Evolutionary conservation across 2,888 invertebrate species (phyloP), one percentile per base, ranked within the genome.

Genomic region (Synergus laeviventris): DNA sequence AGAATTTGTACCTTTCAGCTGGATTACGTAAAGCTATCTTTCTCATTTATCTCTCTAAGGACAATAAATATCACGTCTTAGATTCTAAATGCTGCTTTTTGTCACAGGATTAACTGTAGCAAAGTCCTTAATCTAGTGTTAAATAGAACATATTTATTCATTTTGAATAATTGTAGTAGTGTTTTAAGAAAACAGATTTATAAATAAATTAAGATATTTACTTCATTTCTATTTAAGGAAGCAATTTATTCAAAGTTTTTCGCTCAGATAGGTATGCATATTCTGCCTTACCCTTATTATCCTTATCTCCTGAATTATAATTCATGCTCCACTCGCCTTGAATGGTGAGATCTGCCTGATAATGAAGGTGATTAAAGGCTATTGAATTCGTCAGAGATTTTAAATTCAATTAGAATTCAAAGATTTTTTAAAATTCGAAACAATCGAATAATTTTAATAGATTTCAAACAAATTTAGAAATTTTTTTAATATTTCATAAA

Each of bases 1-100:
- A n/a, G n/a, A 1, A 49, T 49, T 49, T 49, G n/a, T n/a, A 49
- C 49, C 49, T 49, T 49, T 49, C 49, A n/a, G n/a, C n/a, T 49
- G n/a, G 49, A n/a, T 49, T 49, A 49, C 49, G n/a, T 49, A n/a
- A n/a, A 49, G 49, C 49, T 49, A 49, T 49, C n/a, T 49, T n/a
- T n/a, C 1, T n/a, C 2, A 8, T n/a, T 49, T n/a, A 49, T n/a
- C n/a, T 49, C 49, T 45, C 45, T 16, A n/a, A n/a, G 8, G 49
- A n/a, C 49, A n/a, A 49, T 49, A 9, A 49, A n/a, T 49, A 49
- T 49, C 49, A n/a, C n/a, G 49, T n/a, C 49, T 49, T 49, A n/a
- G 49, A 49, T n/a, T 49, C 49, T 49, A 5, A 49, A 49, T n/a
- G 5, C 9, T n/a, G 49, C 9, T 49, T n/a, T 45, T 45, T 45